A percentile compares a stretch with the other conserved stretches of the same genome.
These are phyloP conservation scores for Plestiodon gilberti DNA, from an alignment of 2,113 vertebrate genomes.

Conservation along the genomic window DNA sequence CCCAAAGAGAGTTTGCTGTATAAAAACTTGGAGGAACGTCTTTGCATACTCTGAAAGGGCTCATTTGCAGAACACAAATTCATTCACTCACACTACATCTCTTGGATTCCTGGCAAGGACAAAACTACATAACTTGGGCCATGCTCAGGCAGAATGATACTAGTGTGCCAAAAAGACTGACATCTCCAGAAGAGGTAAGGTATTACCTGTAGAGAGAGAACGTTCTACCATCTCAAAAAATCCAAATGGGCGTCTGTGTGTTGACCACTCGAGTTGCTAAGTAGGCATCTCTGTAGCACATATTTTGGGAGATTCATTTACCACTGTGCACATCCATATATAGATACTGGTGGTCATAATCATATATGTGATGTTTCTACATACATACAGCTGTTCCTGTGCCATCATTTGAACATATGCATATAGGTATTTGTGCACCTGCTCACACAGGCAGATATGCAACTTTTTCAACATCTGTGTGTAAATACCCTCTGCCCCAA, in stretches of 20 bases:
- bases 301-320: not conserved
- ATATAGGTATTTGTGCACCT: not conserved
- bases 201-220: not conserved
- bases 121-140: not conserved
- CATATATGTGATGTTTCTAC: not conserved
- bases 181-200: not conserved
- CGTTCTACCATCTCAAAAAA: not conserved
- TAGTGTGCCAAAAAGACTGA: not conserved
- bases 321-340: not conserved
- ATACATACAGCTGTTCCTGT: not conserved
- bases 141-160: not conserved
- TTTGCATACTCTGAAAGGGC: not conserved
- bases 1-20: not conserved
- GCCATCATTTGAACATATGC: not conserved
- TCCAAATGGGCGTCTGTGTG: not conserved
- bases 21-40: not conserved
- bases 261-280: not conserved
- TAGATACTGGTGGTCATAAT: not conserved
- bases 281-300: not conserved
- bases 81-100: not conserved
- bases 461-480: not conserved
- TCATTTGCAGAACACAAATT: not conserved
- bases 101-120: not conserved
- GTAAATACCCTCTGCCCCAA: not conserved
- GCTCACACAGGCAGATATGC: not conserved